phyloP scores from a whole-genome alignment of 2,797 vertebrate species.

The Enteromius radiatus region DNA sequence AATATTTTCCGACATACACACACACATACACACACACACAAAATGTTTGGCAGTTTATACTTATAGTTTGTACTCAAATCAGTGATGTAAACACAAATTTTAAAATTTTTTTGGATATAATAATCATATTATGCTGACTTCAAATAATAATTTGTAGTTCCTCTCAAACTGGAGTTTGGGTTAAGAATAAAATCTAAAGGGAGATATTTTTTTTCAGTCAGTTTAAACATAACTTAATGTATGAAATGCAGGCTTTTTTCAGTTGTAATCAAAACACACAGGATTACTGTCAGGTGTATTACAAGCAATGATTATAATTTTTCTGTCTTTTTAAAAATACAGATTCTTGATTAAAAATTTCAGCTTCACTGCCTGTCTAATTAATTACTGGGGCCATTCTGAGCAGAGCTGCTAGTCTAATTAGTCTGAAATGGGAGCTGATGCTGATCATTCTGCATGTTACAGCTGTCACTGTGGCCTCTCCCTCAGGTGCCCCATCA shows the following conservation, averaged over 20 bases:
- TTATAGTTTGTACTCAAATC: neutral
- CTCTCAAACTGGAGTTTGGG: neutral
- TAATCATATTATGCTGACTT: neutral
- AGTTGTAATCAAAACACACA: slow-evolving; percentile 6
- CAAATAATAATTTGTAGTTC: neutral
- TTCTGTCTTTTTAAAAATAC: slow-evolving; percentile 65
- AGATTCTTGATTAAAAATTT: slow-evolving; percentile 84
- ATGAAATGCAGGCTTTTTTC: slow-evolving; percentile 1
- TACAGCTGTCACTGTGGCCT: slow-evolving; percentile 76
- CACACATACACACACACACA: neutral
- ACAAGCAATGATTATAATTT: slow-evolving; percentile 73
- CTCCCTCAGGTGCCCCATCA: slow-evolving; percentile 70
- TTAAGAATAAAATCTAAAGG: slow-evolving; percentile 11
- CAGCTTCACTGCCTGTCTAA: slow-evolving; percentile 82
- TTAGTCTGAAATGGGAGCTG: slow-evolving; percentile 78
- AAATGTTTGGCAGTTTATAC: neutral
- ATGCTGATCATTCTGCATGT: slow-evolving; percentile 77
- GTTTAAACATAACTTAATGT: slow-evolving; percentile 4
- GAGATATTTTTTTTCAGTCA: neutral
- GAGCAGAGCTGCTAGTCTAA: slow-evolving; percentile 75
- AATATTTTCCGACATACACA: neutral
- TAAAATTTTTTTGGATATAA: neutral
- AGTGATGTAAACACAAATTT: neutral
- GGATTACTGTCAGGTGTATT: slow-evolving; percentile 73
- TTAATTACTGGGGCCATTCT: slow-evolving; percentile 82